A percentile compares a stretch with the other conserved stretches of the same genome.
Evolutionary conservation across 1,140 invertebrate genomes (phyloP).

Genomic region (Philopotamus ludificatus): DNA sequence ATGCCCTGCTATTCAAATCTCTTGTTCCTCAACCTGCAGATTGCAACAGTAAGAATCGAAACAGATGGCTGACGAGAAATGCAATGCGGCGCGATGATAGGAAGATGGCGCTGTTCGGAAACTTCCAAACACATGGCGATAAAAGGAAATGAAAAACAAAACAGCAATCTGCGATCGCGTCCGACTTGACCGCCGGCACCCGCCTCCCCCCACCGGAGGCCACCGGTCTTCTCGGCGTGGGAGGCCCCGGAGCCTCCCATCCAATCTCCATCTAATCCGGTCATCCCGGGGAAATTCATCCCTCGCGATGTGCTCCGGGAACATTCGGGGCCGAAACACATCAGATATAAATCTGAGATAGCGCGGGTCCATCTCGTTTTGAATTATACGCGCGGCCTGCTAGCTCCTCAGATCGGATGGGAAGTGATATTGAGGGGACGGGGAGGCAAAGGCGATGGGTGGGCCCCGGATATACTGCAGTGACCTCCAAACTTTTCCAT

Average conservation of each 20-base stretch:
- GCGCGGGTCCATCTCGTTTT: constrained; percentile 42
- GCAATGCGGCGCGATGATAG: background rate
- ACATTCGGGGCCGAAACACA: constrained; percentile 30
- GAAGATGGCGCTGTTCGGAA: background rate
- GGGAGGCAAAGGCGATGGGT: background rate
- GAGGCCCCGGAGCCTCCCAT: constrained; percentile 17
- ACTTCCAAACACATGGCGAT: background rate
- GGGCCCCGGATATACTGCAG: background rate
- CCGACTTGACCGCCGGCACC: constrained; percentile 27
- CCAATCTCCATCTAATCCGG: constrained; percentile 42
- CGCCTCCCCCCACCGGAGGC: background rate
- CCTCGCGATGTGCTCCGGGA: constrained; percentile 31
- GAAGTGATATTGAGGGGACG: background rate
- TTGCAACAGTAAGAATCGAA: too few relatives aligned
- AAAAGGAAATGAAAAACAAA: constrained; percentile 11
- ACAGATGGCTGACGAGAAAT: too few relatives aligned
- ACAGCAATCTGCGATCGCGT: constrained; percentile 12
- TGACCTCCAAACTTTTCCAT: background rate
- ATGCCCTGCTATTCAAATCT: too few relatives aligned
- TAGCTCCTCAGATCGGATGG: constrained; percentile 9
- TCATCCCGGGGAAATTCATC: constrained; percentile 39
- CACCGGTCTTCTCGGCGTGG: background rate
- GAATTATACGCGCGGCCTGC: constrained; percentile 41
- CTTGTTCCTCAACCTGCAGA: too few relatives aligned
- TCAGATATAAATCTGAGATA: constrained; percentile 43